Evolutionary conservation across 30 jellyfish, hydroid and myxozoan genomes (phyloP).

Genomic region (Aurelia aurita complex sp. Pacific): DNA sequence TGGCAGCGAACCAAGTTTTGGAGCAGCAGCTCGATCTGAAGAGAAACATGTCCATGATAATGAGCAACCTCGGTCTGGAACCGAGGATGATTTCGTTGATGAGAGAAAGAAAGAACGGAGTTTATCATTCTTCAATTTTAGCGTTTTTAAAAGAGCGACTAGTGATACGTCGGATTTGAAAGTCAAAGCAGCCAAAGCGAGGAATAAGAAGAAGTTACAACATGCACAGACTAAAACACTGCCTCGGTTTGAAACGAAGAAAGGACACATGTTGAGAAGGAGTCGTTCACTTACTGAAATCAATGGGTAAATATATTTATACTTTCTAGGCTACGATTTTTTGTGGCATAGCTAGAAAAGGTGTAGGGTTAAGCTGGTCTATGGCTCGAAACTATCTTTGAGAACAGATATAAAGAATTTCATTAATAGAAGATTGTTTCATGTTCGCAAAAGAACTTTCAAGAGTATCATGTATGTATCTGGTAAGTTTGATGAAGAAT

Average conservation of each 20-base stretch:
- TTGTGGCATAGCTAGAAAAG: not conserved
- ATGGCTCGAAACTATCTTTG: too few species aligned
- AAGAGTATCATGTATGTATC: too few species aligned
- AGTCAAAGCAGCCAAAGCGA: conserved; percentile 31
- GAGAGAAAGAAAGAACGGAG: conserved; percentile 51
- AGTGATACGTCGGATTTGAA: conserved; percentile 73
- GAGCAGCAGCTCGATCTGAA: not conserved
- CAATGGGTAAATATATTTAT: conserved; percentile 4
- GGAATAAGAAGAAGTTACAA: conserved; percentile 37
- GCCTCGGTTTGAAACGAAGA: conserved; percentile 5
- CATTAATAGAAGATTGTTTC: too few species aligned
- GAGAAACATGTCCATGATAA: conserved; percentile 10
- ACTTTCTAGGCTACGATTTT: not conserved
- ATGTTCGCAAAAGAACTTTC: too few species aligned
- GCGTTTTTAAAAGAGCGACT: conserved; percentile 73
- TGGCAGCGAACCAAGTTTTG: not conserved
- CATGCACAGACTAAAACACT: conserved; percentile 9
- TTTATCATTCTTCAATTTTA: conserved; percentile 81
- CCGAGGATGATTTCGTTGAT: conserved; percentile 8
- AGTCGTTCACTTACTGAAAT: conserved; percentile 58
- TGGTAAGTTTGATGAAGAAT: too few species aligned
- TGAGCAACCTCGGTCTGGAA: not conserved
- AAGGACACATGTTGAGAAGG: conserved; percentile 3
- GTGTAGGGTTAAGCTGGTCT: not conserved
- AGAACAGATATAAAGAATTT: too few species aligned